A percentile compares a stretch with the other conserved stretches of the same genome.
Conservation (phyloP, 2,888 invertebrate genomes). For the Hymenopus coronatus region DNA sequence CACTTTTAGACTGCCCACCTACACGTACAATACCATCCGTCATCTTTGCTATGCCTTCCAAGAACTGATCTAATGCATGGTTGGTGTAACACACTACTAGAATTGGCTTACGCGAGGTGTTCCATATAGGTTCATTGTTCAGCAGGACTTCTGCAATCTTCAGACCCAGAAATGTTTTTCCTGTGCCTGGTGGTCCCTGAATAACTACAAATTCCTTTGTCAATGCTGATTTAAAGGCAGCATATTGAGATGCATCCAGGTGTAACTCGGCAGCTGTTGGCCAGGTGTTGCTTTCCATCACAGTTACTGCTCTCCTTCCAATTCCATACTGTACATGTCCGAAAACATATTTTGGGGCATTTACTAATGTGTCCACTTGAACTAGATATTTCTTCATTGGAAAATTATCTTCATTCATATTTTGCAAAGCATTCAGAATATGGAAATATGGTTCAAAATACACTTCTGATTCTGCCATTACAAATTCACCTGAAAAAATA, state of each 20-base stretch:
- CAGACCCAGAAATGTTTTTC: slow-evolving; percentile 77
- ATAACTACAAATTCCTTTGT: slow-evolving; percentile 72
- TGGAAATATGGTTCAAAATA: slow-evolving; percentile 81
- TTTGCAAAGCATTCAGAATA: slow-evolving; percentile 67
- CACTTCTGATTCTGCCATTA: slow-evolving; percentile 74
- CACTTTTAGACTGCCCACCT: slow-evolving; percentile 66
- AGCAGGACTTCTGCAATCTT: slow-evolving; percentile 59
- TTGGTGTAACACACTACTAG: slow-evolving; percentile 81
- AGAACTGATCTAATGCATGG: slow-evolving; percentile 82
- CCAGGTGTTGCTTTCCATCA: slow-evolving; percentile 45
- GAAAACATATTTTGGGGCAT: slow-evolving; percentile 46
- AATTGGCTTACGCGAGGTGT: slow-evolving; percentile 60
- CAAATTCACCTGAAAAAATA: slow-evolving; percentile 41
- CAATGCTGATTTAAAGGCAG: slow-evolving; percentile 66
- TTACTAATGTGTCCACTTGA: slow-evolving; percentile 43
- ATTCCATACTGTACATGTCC: slow-evolving; percentile 2
- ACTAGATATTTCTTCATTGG: slow-evolving; percentile 70
- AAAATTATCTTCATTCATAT: slow-evolving; percentile 54
- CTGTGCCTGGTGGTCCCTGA: slow-evolving; percentile 87
- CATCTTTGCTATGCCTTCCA: slow-evolving; percentile 62
- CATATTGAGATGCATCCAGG: slow-evolving; percentile 65
- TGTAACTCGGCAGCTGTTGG: slow-evolving; percentile 50
- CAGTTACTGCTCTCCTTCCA: background rate
- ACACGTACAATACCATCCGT: slow-evolving; percentile 64
- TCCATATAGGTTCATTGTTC: slow-evolving; percentile 24